A percentile compares a stretch with the other conserved stretches of the same genome.
Evolutionary conservation across 1,140 invertebrate species (phyloP).

Genomic region (Drosophila subpulchrella): DNA sequence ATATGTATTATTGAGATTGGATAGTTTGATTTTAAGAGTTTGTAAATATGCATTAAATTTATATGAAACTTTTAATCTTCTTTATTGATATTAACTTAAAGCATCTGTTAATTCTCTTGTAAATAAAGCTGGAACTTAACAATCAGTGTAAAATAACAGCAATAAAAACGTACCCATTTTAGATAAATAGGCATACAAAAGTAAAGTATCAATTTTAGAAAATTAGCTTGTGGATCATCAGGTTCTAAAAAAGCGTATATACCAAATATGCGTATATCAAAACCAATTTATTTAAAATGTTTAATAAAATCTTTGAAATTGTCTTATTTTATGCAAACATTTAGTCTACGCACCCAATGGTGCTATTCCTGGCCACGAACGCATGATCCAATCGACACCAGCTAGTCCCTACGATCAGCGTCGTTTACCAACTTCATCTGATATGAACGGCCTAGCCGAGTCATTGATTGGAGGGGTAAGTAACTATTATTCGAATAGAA

Average conservation of each 20-base stretch:
- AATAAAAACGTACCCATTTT: too few relatives aligned
- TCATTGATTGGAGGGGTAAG: constrained; percentile 95
- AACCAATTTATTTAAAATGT: background rate
- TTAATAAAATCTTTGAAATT: background rate
- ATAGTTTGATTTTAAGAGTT: too few relatives aligned
- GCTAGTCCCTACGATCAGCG: constrained; percentile 90
- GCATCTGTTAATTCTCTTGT: background rate
- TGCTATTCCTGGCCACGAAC: constrained; percentile 87
- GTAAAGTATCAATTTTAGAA: background rate
- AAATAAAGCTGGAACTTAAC: background rate
- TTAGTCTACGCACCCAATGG: constrained; percentile 86
- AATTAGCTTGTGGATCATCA: constrained; percentile 53
- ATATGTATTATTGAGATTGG: too few relatives aligned
- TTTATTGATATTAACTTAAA: too few relatives aligned
- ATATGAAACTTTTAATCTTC: too few relatives aligned
- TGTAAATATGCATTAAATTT: too few relatives aligned
- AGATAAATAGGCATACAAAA: too few relatives aligned
- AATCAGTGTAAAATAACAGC: background rate
- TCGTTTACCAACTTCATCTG: constrained; percentile 87
- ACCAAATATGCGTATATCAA: constrained; percentile 10
- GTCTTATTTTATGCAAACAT: constrained; percentile 36
- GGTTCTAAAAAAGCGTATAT: constrained; percentile 34
- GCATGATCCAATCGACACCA: constrained; percentile 91
- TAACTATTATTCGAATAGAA: background rate
- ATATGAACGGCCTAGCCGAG: constrained; percentile 96